phyloP scores from a whole-genome alignment of 2,888 invertebrate species.

The Frankliniella intonsa region DNA sequence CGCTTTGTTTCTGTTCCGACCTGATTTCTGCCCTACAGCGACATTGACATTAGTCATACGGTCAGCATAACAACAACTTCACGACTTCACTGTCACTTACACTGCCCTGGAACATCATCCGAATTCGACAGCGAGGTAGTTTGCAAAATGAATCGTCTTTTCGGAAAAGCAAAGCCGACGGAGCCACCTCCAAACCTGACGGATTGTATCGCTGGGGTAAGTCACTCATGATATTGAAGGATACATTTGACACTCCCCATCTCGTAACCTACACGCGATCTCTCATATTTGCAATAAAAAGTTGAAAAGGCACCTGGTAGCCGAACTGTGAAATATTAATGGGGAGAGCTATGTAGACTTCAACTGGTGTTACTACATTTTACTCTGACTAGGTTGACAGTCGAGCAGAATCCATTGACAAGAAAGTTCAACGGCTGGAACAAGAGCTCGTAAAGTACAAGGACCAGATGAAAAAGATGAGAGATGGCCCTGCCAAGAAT shows the following conservation, averaged over 20 bases:
- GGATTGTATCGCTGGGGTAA: not conserved
- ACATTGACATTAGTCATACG: not conserved
- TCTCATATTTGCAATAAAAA: not conserved
- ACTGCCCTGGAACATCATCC: not conserved
- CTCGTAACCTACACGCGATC: not conserved
- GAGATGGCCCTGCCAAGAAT: conserved; percentile 97
- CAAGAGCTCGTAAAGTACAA: conserved; percentile 89
- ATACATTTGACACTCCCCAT: not conserved
- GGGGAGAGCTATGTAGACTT: not conserved
- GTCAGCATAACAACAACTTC: not conserved
- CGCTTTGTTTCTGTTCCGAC: too few species aligned
- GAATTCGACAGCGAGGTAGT: not conserved
- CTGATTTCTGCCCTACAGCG: not conserved
- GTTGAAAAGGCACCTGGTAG: too few species aligned
- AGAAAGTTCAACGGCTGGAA: conserved; percentile 83
- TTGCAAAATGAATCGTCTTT: not conserved
- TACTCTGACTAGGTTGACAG: not conserved
- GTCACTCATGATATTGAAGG: not conserved
- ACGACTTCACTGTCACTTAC: not conserved
- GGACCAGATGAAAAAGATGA: conserved; percentile 98
- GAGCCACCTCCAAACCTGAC: not conserved
- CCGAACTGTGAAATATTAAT: not conserved
- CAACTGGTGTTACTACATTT: not conserved
- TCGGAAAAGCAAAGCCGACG: not conserved
- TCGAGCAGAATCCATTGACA: conserved; percentile 86